A percentile compares a stretch with the other conserved stretches of the same genome.
Evolutionary conservation across 2,888 invertebrate species (phyloP).

Genomic region (Lathronympha strigana): DNA sequence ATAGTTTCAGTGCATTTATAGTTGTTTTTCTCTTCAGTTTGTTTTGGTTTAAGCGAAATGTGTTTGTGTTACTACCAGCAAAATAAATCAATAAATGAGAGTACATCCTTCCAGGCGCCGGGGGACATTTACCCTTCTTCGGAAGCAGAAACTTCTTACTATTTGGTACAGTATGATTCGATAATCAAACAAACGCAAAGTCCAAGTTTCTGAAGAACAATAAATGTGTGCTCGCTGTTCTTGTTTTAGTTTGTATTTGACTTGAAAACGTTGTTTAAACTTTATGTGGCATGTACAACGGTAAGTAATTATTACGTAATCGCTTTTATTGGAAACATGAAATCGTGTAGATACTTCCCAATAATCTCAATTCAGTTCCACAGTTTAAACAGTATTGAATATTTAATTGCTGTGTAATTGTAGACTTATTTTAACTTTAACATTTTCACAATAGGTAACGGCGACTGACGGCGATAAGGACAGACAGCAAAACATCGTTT

Average conservation of each 20-base stretch:
- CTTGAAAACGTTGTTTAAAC: slow-evolving; percentile 23
- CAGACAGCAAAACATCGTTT: slow-evolving; percentile 97
- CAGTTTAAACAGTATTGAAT: background rate
- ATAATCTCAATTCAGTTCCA: background rate
- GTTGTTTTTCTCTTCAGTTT: slow-evolving; percentile 42
- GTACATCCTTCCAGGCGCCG: slow-evolving; percentile 44
- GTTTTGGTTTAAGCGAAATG: slow-evolving; percentile 46
- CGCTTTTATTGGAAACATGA: background rate
- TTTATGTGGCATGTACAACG: slow-evolving; percentile 1
- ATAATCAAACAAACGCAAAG: slow-evolving; percentile 54
- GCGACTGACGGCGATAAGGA: slow-evolving; percentile 98
- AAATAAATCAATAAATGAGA: slow-evolving; percentile 42
- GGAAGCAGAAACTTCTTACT: slow-evolving; percentile 46
- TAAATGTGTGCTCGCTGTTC: slow-evolving; percentile 39
- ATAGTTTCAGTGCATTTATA: slow-evolving; percentile 9
- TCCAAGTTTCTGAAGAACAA: slow-evolving; percentile 52
- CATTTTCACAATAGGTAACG: slow-evolving; percentile 88
- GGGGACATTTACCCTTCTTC: slow-evolving; percentile 47
- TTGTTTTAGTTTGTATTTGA: slow-evolving; percentile 23
- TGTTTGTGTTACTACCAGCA: slow-evolving; percentile 50
- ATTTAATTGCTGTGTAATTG: background rate
- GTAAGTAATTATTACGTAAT: slow-evolving; percentile 20
- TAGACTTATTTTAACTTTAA: slow-evolving; percentile 7
- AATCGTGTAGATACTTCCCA: background rate
- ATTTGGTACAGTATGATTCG: slow-evolving; percentile 48